Evolutionary conservation across 2,888 invertebrate species (phyloP).

Genomic region (Pediacus dermestoides): DNA sequence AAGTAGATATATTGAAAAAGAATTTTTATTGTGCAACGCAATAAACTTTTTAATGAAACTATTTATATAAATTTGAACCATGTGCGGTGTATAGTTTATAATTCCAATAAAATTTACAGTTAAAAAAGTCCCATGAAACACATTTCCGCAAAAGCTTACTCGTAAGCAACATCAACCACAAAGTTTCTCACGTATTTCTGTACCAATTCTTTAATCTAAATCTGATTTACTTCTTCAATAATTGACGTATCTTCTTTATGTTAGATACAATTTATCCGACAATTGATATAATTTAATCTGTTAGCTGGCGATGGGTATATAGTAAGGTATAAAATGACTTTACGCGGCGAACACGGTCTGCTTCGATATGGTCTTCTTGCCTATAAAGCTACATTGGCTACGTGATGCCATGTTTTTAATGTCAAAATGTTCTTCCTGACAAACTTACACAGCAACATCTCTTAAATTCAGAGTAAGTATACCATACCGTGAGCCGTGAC

Average conservation of each 20-base stretch:
- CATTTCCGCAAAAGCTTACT: slow-evolving; percentile 19
- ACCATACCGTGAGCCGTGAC: no score
- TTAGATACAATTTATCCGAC: slow-evolving; percentile 34
- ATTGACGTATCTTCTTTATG: slow-evolving; percentile 43
- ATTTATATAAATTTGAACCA: no score
- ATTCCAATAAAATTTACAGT: no score
- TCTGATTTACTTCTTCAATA: slow-evolving; percentile 39
- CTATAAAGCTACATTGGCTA: slow-evolving; percentile 21
- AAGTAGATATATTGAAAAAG: no score
- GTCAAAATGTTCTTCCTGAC: slow-evolving; percentile 28
- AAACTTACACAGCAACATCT: slow-evolving; percentile 14
- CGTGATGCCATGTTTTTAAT: slow-evolving; percentile 34
- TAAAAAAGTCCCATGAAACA: neutral
- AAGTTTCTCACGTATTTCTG: slow-evolving; percentile 37
- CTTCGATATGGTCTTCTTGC: slow-evolving; percentile 20
- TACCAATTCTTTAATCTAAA: slow-evolving; percentile 34
- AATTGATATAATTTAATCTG: slow-evolving; percentile 40
- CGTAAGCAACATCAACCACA: no score
- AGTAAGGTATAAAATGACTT: slow-evolving; percentile 18
- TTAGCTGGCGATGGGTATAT: no score
- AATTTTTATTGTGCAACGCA: no score
- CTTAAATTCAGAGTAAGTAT: slow-evolving; percentile 15
- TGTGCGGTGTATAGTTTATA: no score
- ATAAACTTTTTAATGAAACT: no score
- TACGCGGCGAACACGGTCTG: slow-evolving; percentile 15